These are phyloP conservation scores for Calycopis cecrops DNA, from an alignment of 1,140 invertebrate species.

Conservation along the genomic window DNA sequence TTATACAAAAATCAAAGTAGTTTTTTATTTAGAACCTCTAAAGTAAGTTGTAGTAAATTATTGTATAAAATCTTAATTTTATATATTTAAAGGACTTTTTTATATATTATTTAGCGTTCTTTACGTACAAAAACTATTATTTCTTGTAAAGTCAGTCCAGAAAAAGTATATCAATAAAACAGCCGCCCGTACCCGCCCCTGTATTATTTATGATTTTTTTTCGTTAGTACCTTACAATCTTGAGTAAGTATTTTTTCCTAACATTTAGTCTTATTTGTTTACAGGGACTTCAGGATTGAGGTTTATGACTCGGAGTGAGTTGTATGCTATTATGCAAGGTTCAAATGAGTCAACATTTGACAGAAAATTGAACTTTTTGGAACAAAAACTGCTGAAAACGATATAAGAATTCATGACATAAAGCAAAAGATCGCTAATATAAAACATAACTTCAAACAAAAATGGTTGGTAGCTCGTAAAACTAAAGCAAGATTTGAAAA, in stretches of 20 bases:
- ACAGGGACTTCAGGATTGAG: conserved; percentile 19
- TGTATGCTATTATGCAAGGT: conserved; percentile 12
- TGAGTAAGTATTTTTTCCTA: neutral
- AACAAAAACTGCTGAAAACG: too few species aligned
- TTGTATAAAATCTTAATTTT: too few species aligned
- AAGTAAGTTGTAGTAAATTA: too few species aligned
- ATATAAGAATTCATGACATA: neutral
- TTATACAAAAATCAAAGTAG: too few species aligned
- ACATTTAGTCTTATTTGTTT: conserved; percentile 8
- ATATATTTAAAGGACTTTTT: neutral
- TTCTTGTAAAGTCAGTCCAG: neutral
- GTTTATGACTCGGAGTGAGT: conserved; percentile 14
- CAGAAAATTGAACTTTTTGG: neutral
- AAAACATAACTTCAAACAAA: too few species aligned
- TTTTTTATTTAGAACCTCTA: conserved; percentile 3
- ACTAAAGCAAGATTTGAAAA: too few species aligned
- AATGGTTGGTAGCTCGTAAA: too few species aligned
- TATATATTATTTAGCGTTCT: neutral
- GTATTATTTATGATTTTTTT: neutral
- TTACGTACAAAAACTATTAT: conserved; percentile 4
- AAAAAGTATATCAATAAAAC: too few species aligned
- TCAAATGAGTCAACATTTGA: conserved; percentile 3
- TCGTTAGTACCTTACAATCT: neutral
- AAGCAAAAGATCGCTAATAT: neutral
- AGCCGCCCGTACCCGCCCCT: too few species aligned